phyloP scores from a whole-genome alignment of 1,140 invertebrate genomes.

The Heliconius himera region DNA sequence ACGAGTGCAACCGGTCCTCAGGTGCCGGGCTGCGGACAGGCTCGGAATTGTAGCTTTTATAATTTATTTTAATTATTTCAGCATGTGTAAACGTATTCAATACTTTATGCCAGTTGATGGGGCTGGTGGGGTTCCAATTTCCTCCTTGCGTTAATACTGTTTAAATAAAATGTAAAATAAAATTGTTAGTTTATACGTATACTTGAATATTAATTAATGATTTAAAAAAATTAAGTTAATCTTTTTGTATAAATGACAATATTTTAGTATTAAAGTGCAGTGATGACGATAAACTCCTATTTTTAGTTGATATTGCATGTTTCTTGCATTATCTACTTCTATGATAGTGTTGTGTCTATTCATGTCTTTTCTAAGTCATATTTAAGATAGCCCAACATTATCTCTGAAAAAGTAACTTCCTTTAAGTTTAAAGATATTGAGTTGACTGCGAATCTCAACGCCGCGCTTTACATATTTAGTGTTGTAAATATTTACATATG shows the following conservation, averaged over 20 bases:
- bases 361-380: too few species aligned
- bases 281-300: too few species aligned
- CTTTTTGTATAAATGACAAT: too few species aligned
- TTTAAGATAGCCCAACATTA: too few species aligned
- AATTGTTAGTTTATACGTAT: not conserved
- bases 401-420: too few species aligned
- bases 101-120: conserved; percentile 40
- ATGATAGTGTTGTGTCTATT: too few species aligned
- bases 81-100: conserved; percentile 40
- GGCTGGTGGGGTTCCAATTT: conserved; percentile 35
- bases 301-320: too few species aligned
- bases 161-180: not conserved
- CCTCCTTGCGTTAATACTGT: conserved; percentile 30
- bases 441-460: not conserved
- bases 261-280: too few species aligned
- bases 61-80: conserved; percentile 50
- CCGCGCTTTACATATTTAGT: not conserved
- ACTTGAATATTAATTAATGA: too few species aligned
- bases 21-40: conserved; percentile 61
- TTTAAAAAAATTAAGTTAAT: too few species aligned
- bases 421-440: not conserved
- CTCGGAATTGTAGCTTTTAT: conserved; percentile 46
- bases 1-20: conserved; percentile 76
- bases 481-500: not conserved
- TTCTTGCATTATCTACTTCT: too few species aligned